Percentiles rank a stretch among this genome's conserved stretches.
Evolutionary conservation across 1,140 invertebrate genomes (phyloP).

Genomic region (Trichoplusia ni): DNA sequence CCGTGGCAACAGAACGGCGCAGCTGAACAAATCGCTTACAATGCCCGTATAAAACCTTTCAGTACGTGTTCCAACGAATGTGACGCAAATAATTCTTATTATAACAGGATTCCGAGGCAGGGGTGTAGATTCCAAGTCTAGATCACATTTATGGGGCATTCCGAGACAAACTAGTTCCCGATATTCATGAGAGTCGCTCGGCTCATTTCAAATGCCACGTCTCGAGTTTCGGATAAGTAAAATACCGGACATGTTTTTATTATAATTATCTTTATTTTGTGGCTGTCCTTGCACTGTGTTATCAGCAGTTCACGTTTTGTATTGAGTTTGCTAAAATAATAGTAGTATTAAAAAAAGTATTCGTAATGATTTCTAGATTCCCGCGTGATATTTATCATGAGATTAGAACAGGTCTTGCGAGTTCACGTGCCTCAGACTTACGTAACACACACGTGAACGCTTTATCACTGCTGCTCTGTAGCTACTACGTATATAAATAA

Average conservation of each 20-base stretch:
- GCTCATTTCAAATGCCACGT: too few species aligned
- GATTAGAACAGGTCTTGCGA: not conserved
- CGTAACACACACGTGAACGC: constrained; percentile 6
- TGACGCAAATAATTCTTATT: constrained; percentile 26
- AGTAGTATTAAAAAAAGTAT: not conserved
- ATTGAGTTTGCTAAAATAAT: not conserved
- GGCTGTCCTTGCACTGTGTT: not conserved
- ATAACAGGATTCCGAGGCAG: not conserved
- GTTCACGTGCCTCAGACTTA: constrained; percentile 2
- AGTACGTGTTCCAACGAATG: not conserved
- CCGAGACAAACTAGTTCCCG: too few species aligned
- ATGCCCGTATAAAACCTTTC: constrained; percentile 21
- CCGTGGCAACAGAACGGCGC: constrained; percentile 10
- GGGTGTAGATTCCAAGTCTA: not conserved
- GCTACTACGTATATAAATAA: too few species aligned
- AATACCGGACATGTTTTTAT: too few species aligned
- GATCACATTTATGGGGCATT: too few species aligned
- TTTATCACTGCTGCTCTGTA: not conserved
- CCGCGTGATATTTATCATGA: too few species aligned
- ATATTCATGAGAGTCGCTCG: too few species aligned
- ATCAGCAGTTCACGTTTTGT: not conserved
- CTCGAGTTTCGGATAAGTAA: too few species aligned
- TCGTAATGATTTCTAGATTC: not conserved
- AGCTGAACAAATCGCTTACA: constrained; percentile 29
- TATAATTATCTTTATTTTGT: not conserved